Percentiles rank a stretch among this genome's conserved stretches.
These are phyloP conservation scores for Morus bassanus DNA, from an alignment of 2,797 vertebrate genomes.

Conservation along the genomic window DNA sequence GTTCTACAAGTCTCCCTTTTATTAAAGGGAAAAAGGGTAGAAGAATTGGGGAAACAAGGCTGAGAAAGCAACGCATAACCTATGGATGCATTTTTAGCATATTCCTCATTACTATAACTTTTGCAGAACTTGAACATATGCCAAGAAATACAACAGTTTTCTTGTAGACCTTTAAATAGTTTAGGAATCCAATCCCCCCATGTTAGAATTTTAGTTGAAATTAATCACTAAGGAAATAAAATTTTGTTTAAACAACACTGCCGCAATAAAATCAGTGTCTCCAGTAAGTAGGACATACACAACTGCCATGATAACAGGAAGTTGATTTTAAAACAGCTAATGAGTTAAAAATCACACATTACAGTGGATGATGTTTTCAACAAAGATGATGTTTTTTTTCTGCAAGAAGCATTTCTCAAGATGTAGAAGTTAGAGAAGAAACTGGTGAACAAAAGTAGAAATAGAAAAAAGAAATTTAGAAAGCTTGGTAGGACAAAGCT, in stretches of 20 bases:
- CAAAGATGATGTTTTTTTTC: not conserved
- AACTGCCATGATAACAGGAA: not conserved
- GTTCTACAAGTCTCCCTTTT: not conserved
- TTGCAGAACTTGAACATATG: not conserved
- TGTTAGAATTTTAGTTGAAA: conserved; percentile 17
- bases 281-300: not conserved
- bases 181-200: not conserved
- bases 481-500: not conserved
- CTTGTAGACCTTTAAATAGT: not conserved
- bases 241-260: not conserved
- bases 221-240: not conserved
- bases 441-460: not conserved
- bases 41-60: not conserved
- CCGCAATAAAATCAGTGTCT: not conserved
- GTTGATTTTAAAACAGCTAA: not conserved
- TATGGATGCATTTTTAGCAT: not conserved
- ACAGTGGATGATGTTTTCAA: not conserved
- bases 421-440: not conserved
- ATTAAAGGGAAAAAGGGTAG: not conserved
- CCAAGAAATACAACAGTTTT: not conserved
- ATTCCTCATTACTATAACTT: not conserved
- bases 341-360: not conserved
- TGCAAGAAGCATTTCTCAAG: not conserved
- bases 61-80: not conserved
- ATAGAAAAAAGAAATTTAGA: not conserved